These are phyloP conservation scores for Drosophila anomalata DNA, from an alignment of 2,888 invertebrate genomes.

Conservation along the genomic window DNA sequence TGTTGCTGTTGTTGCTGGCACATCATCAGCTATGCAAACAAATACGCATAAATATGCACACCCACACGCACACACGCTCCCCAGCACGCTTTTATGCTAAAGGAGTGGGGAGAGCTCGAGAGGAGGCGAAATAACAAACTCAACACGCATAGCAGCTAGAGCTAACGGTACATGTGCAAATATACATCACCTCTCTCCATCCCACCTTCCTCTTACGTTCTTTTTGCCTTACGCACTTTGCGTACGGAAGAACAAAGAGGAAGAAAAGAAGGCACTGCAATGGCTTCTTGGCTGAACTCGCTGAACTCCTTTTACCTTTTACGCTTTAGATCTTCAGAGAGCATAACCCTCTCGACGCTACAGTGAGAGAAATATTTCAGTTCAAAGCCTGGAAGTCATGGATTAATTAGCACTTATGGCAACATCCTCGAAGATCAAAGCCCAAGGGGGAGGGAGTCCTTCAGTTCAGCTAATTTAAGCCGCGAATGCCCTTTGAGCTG, in stretches of 20 bases:
- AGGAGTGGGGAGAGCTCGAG: conserved; percentile 18
- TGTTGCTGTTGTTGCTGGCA: conserved; percentile 60
- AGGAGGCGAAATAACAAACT: conserved; percentile 40
- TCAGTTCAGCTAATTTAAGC: conserved; percentile 22
- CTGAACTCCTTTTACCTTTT: conserved; percentile 20
- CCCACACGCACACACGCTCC: conserved; percentile 41
- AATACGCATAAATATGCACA: conserved; percentile 80
- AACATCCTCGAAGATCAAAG: conserved; percentile 21
- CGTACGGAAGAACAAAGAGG: conserved; percentile 29
- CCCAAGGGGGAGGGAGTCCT: background rate
- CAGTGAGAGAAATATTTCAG: conserved; percentile 13
- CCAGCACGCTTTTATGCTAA: conserved; percentile 49
- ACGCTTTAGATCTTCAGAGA: conserved; percentile 12
- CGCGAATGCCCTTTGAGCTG: conserved; percentile 7
- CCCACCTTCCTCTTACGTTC: conserved; percentile 8
- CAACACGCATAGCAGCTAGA: conserved; percentile 56
- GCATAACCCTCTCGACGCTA: conserved; percentile 4
- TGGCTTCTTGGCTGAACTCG: conserved; percentile 50
- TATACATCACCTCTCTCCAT: conserved; percentile 19
- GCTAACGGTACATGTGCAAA: conserved; percentile 68
- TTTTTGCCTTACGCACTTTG: conserved; percentile 70
- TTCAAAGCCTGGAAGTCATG: too few relatives aligned
- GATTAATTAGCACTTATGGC: conserved; percentile 7
- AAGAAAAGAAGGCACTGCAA: conserved; percentile 58
- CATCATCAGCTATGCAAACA: conserved; percentile 80